Conservation (phyloP, 2,888 invertebrate species). For the Lasioglossum pauxillum region DNA sequence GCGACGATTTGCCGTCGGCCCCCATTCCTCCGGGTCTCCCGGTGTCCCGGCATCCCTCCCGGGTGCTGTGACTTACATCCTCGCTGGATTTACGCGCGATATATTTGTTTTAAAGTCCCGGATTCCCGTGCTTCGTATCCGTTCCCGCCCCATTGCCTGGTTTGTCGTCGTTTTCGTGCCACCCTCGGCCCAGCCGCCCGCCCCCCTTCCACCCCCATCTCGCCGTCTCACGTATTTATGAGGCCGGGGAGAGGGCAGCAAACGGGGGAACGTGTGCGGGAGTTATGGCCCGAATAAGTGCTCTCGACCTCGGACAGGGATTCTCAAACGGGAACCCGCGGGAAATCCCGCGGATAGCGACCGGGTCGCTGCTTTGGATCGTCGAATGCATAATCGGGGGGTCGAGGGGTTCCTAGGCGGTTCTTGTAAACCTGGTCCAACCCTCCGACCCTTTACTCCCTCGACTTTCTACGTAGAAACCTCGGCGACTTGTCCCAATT, state of each 20-base stretch:
- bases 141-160: constrained; percentile 56
- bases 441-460: neutral
- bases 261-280: constrained; percentile 77
- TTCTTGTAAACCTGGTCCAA: neutral
- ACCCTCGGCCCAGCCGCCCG: constrained; percentile 19
- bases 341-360: neutral
- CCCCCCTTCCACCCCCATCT: constrained; percentile 31
- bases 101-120: constrained; percentile 84
- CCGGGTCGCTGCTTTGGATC: neutral
- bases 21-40: constrained; percentile 49
- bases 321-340: constrained; percentile 65
- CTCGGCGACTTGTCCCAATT: neutral
- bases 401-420: neutral
- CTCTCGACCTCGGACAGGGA: constrained; percentile 76
- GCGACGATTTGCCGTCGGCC: constrained; percentile 79
- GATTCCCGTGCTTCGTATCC: constrained; percentile 66
- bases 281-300: constrained; percentile 83
- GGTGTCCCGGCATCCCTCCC: constrained; percentile 47
- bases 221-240: constrained; percentile 79
- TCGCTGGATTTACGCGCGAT: constrained; percentile 83
- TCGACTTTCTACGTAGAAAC: neutral
- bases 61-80: constrained; percentile 73
- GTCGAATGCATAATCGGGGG: neutral
- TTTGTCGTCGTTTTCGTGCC: constrained; percentile 64
- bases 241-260: constrained; percentile 76